phyloP scores from a whole-genome alignment of 2,113 vertebrate species.

The Colius striatus region DNA sequence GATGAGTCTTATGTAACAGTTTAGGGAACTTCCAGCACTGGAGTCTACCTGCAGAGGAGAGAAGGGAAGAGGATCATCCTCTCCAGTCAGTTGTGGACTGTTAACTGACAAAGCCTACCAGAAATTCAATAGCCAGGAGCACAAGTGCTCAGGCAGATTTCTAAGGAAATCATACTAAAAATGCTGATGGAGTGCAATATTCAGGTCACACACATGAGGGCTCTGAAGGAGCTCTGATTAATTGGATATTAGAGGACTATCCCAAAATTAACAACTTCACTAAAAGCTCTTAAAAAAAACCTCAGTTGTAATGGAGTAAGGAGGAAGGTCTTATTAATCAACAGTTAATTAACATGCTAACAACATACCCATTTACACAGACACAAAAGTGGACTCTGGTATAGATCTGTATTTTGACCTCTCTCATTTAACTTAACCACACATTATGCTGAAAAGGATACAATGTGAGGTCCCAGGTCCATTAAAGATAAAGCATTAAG shows the following conservation, averaged over 20 bases:
- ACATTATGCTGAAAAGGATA: not conserved
- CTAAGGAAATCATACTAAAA: not conserved
- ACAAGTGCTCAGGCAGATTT: rapidly evolving
- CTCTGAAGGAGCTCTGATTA: not conserved
- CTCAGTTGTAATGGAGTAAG: not conserved
- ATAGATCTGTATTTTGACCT: not conserved
- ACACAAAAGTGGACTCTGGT: not conserved
- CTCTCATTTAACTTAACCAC: not conserved
- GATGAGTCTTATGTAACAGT: rapidly evolving
- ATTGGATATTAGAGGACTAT: not conserved
- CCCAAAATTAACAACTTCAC: not conserved
- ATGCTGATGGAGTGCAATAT: not conserved
- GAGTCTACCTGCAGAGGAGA: not conserved
- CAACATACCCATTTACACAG: rapidly evolving
- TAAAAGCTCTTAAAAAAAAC: not conserved
- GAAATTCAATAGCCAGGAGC: not conserved
- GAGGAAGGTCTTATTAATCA: not conserved
- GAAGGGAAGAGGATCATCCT: not conserved
- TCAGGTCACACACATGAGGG: not conserved
- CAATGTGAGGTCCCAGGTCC: not conserved
- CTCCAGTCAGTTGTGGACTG: rapidly evolving
- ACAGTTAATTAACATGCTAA: not conserved
- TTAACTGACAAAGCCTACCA: not conserved
- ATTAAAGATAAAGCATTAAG: not conserved
- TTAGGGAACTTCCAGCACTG: not conserved